Evolutionary conservation across 1,140 invertebrate genomes (phyloP), one percentile per base, ranked within the genome.

Genomic region (Lethocerus indicus): DNA sequence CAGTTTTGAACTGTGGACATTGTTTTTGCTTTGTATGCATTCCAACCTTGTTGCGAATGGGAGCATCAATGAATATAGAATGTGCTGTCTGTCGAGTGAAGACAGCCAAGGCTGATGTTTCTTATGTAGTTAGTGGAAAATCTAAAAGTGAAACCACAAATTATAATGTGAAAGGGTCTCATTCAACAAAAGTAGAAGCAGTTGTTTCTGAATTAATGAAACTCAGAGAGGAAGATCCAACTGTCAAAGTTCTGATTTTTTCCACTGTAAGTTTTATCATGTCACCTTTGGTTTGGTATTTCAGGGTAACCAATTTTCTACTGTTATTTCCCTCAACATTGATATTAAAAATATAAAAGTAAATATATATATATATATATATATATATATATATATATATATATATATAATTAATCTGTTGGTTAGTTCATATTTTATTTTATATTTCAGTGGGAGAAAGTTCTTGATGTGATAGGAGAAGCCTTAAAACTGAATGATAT

Each of bases 161-260:
- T 14, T 41, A 24, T n/a, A 51, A 57, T 39, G 56, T 67, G 2
- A 60, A 64, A 49, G 79, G 79, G 2, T 71, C 73, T 49, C 72
- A 75, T 61, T 85, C 83, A 0, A 78, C 77, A 2, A 87, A 87
- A 71, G 72, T 87, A 5, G 68, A 76, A 48, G 74, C 67, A n/a
- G 69, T 87, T 37, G 67, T 85, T 2, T 60, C 69, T 43, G 64
- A 71, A 40, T 57, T 85, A 26, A 43, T 79, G 0, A 61, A 71
- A 35, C 72, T 87, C 5, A 66, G 66, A 49, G 56, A 63, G 12
- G 54, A 71, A 13, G 71, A 80, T 46, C 65, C 70, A 2, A 59
- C 64, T 40, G 74, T 76, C 1, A 87, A 87, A 67, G 64, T 77
- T 12, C 57, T 87, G 1, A 69, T 87, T 7, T 87, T 87, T 61